Percentiles rank a stretch among this genome's conserved stretches.
Conservation (phyloP, 2,113 vertebrate genomes). For the Protobothrops mucrosquamatus region DNA sequence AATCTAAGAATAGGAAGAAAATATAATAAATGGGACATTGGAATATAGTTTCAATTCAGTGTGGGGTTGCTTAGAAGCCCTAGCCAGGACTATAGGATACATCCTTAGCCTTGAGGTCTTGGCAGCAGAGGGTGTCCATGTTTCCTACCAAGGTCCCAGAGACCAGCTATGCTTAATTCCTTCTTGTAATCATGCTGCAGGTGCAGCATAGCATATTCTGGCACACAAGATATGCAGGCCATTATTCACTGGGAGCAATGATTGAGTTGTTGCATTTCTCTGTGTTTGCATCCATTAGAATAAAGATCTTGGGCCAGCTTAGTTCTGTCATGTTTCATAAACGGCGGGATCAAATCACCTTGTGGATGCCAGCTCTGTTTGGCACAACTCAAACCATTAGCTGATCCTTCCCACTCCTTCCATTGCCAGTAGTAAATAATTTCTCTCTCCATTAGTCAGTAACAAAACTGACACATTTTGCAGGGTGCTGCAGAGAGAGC, state of each 20-base stretch:
- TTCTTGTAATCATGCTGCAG: constrained; percentile 31
- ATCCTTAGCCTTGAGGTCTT: not conserved
- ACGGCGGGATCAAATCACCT: constrained; percentile 15
- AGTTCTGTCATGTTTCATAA: constrained; percentile 52
- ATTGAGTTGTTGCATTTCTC: constrained; percentile 48
- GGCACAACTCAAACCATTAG: constrained; percentile 43
- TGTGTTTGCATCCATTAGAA: constrained; percentile 47
- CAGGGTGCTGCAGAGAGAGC: not conserved
- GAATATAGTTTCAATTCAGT: not conserved
- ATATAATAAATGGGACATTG: not conserved
- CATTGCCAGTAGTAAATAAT: constrained; percentile 47
- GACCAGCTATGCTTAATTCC: not conserved
- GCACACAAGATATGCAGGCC: constrained; percentile 14
- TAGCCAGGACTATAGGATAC: not conserved
- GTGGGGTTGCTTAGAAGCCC: not conserved
- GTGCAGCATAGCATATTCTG: constrained; percentile 44
- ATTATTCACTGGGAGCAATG: constrained; percentile 15
- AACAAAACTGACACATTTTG: constrained; percentile 34
- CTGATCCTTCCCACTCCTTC: constrained; percentile 41
- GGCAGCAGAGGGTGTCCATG: not conserved
- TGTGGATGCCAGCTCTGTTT: constrained; percentile 36
- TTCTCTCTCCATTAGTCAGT: constrained; percentile 47
- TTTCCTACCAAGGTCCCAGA: not conserved
- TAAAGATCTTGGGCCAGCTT: constrained; percentile 29
- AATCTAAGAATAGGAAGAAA: not conserved